Evolutionary conservation across 2,113 vertebrate species (phyloP), one percentile per base, ranked within the genome.

Genomic region (Vanacampus margaritifer): DNA sequence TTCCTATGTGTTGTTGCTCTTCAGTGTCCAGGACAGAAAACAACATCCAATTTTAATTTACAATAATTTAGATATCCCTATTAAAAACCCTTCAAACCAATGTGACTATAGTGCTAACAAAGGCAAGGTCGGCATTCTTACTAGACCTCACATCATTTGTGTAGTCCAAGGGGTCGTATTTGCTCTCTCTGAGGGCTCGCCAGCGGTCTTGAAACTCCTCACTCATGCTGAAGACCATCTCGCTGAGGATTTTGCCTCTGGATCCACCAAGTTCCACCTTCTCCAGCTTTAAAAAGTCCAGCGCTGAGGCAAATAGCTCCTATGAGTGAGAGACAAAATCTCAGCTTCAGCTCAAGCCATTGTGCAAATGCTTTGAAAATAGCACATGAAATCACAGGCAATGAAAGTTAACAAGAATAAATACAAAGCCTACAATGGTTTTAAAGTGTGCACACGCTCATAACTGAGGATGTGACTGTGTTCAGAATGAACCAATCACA

Each of bases 261-360:
- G 84, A 88, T 19, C 80, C 90, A 23, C 85, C 87, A 36, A 89
- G 75, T 37, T 76, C 91, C 60, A 82, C 75, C 81, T 92, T 91
- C 67, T 94, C 89, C 81, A 93, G 73, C 73, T 92, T 93, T 60
- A 93, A 68, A 88, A 93, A 89, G 57, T 92, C 89, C 65, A 91
- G 71, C 1, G 88, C 89, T 64, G 90, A 86, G 46, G 73, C 85
- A 84, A 94, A 94, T 80, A 95, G 28, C 73, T 92, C 91, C 90
- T 93, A 45, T 23, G 17, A 28, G 68, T 61, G 41, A 23, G 60
- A 17, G 72, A n/a, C 72, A 39, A 2, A 5, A 10, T 59, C 3
- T 36, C 24, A 32, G 0, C 23, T 60, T 21, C 12, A 59, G 56
- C 32, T 36, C 17, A 36, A 32, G 53, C 1, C 13, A 28, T 5